Base-by-base conservation (phyloP, 1,140 invertebrate species). In the Gonatopus flavifemur region DNA sequence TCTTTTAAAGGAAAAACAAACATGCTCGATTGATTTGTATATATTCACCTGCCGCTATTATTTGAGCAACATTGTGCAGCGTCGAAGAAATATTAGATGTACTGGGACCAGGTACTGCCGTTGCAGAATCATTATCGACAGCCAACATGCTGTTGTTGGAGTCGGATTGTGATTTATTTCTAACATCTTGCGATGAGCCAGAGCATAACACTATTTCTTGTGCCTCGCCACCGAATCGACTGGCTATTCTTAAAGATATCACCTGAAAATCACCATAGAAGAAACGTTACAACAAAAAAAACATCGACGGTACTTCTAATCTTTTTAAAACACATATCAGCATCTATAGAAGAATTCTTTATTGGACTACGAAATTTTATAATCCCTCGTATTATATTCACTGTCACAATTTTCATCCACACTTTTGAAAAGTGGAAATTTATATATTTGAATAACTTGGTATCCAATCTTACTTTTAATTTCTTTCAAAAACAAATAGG, bases 181-280 rank as follows among this genome's bases (percentile, higher is more conserved):
- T 64, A 52, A 64, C 67, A 38, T 73, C 72, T 69, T 73, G 78
- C 39, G 59, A 77, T 64, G 67, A 78, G 66, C 82, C 80, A 61
- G 83, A 82, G 61, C 77, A 79, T 63, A 92, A 80, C 55, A 91
- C 83, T 55, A 93, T 85, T 74, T 93, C 88, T 71, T 89, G 88
- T 45, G 84, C 79, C 62, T 86, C 83, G 64, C 85, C 86, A 66
- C 87, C 84, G 72, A 83, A 86, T 43, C 83, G 80, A 43, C 85
- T 82, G 59, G 88, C 91, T 74, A 96, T 83, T 62, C 92, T 89
- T 62, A 96, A 81, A 33, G 92, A 94, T 74, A 96, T 93, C 37
- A 87, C 81, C 83, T 85, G 51, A 30, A 40, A 50, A 59, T n/a
- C n/a, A n/a, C n/a, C n/a, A n/a, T n/a, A n/a, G 20, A 33, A 22